phyloP scores from a whole-genome alignment of 2,113 vertebrate species.

The Geococcyx californianus region DNA sequence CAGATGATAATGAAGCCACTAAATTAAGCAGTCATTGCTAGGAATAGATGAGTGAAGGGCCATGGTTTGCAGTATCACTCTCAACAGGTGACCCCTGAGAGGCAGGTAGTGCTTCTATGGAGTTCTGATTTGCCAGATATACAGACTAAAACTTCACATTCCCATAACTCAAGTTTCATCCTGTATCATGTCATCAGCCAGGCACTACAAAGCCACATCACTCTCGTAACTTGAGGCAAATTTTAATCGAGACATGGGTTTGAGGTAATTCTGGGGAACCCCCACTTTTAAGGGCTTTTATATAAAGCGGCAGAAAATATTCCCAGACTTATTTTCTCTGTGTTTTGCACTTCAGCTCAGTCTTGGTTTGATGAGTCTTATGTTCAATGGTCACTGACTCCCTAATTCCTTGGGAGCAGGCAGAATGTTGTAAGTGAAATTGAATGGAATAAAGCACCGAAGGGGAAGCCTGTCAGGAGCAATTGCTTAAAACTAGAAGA shows the following conservation, averaged over 20 bases:
- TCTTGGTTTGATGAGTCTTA: conserved; percentile 18
- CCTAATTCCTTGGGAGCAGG: not conserved
- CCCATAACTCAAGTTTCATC: not conserved
- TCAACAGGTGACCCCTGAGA: not conserved
- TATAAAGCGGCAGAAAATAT: not conserved
- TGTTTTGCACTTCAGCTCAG: conserved; percentile 22
- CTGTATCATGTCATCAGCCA: not conserved
- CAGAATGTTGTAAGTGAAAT: conserved; percentile 16
- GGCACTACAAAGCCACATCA: not conserved
- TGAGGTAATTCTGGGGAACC: not conserved
- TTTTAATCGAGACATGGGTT: not conserved
- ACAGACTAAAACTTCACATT: not conserved
- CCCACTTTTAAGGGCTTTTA: not conserved
- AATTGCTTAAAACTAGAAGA: conserved; percentile 50
- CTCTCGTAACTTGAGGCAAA: not conserved
- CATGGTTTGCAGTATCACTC: not conserved
- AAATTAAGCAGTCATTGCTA: not conserved
- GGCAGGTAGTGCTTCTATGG: not conserved
- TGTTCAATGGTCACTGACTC: conserved; percentile 44
- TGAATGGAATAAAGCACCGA: conserved; percentile 24
- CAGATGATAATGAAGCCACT: not conserved
- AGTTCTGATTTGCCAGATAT: not conserved
- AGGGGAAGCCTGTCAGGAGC: conserved; percentile 42
- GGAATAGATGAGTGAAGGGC: not conserved
- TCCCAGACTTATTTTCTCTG: not conserved